phyloP scores from a whole-genome alignment of 1,140 invertebrate genomes.

The Geopemphigus sp. region DNA sequence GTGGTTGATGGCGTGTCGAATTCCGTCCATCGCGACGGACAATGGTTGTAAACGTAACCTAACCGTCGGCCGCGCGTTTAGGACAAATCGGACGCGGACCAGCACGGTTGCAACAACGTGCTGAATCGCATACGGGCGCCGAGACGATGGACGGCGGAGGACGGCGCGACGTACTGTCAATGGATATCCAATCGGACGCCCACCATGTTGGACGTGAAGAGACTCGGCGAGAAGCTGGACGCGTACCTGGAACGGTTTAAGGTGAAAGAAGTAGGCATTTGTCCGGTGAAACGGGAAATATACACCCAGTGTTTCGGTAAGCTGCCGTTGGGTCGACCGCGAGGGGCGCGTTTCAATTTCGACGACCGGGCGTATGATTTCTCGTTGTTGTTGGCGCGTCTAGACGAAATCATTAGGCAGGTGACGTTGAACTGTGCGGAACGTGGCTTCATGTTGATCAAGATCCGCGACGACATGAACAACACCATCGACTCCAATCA shows the following conservation, averaged over 20 bases:
- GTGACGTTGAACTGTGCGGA: conserved; percentile 83
- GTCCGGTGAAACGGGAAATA: conserved; percentile 87
- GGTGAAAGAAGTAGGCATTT: conserved; percentile 94
- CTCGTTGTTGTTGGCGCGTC: no score
- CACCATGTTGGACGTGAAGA: conserved; percentile 89
- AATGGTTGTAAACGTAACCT: no score
- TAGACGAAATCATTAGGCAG: conserved; percentile 49
- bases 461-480: conserved; percentile 90
- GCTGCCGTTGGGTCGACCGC: no score
- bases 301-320: conserved; percentile 96
- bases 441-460: conserved; percentile 82
- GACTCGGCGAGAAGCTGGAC: conserved; percentile 92
- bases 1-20: no score
- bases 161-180: conserved; percentile 81
- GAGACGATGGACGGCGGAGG: conserved; percentile 89
- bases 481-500: conserved; percentile 95
- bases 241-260: conserved; percentile 84
- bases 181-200: conserved; percentile 85
- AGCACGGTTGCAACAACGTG: background rate
- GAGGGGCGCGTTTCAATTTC: no score
- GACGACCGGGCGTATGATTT: no score
- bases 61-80: no score
- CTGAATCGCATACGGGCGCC: conserved; percentile 55
- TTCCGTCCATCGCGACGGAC: no score
- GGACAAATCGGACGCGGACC: no score